Base-by-base conservation (phyloP, 2,888 invertebrate genomes). In the Actias luna region DNA sequence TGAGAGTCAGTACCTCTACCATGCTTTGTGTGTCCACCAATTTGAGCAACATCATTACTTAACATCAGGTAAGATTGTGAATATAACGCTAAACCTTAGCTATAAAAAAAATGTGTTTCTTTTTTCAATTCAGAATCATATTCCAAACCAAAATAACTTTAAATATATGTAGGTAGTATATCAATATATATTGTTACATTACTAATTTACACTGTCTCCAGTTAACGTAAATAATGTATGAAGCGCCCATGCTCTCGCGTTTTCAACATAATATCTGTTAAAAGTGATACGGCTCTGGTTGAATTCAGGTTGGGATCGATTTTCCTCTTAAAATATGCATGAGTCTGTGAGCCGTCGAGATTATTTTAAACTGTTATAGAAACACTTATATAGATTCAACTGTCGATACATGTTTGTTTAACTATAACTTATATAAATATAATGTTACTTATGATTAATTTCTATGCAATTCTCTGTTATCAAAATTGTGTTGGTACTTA, bases 261-360 rank as follows among this genome's bases (percentile, higher is more conserved):
- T 76, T 76, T 73, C 66, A 68, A 65, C 67, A 71, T 76, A 74
- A 73, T 71, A 72, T 70, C 71, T 63, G 68, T 74, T 78, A 79
- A 73, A 75, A 77, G 73, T 69, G 68, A 70, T 69, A 68, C 71
- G 69, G 69, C 67, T 68, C 69, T 67, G 69, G 69, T 62, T 67
- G 62, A 67, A 66, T 60, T 66, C 63, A 61, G 62, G 63, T 68
- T 58, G 63, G 71, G 71, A 75, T 81, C 81, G 76, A 80, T 82
- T 77, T 72, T 74, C 69, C 63, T 62, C 68, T 77, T 79, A 77
- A 80, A 80, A 82, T 81, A 83, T 83, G 79, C 76, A 82, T 78
- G 79, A 78, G 74, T 65, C 68, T 65, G 71, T 69, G 69, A 71
- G 71, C 70, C 70, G 70, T 64, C 71, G 67, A 64, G 70, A 78